Evolutionary conservation across 2,113 vertebrate genomes (phyloP).

Genomic region (Thamnaconus septentrionalis): DNA sequence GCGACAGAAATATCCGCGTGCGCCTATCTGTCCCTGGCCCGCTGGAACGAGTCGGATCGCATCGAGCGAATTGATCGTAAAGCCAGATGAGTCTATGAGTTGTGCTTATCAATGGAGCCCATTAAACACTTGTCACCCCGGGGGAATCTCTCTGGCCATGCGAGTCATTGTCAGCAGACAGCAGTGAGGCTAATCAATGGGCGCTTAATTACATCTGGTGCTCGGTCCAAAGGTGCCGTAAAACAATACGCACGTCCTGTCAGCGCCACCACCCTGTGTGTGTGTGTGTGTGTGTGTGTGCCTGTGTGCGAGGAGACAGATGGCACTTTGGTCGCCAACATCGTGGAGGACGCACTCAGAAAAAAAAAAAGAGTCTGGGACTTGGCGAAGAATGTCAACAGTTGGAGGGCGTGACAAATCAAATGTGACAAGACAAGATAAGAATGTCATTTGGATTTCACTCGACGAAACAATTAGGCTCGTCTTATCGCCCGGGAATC

Average conservation of each 20-base stretch:
- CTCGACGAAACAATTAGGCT: conserved; percentile 59
- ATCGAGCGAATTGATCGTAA: conserved; percentile 53
- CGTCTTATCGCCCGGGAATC: conserved; percentile 58
- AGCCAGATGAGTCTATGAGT: conserved; percentile 57
- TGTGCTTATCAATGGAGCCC: conserved; percentile 64
- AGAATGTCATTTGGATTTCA: conserved; percentile 65
- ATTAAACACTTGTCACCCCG: conserved; percentile 60
- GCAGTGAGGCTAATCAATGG: conserved; percentile 61
- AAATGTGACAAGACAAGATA: conserved; percentile 63
- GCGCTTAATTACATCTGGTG: conserved; percentile 67
- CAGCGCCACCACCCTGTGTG: conserved; percentile 50
- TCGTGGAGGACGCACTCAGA: conserved; percentile 37
- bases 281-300: no score
- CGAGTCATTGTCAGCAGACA: conserved; percentile 63
- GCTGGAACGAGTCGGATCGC: conserved; percentile 20
- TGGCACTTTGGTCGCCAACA: conserved; percentile 50
- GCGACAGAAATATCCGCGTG: conserved; percentile 6
- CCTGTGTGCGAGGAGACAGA: conserved; percentile 13
- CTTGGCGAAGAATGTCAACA: conserved; percentile 52
- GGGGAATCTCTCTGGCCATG: conserved; percentile 59
- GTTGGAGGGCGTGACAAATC: conserved; percentile 40
- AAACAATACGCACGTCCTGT: conserved; percentile 54
- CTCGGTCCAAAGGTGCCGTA: conserved; percentile 58
- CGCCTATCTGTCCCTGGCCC: conserved; percentile 21
- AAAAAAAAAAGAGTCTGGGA: conserved; percentile 53